A percentile compares a stretch with the other conserved stretches of the same genome.
phyloP scores from a whole-genome alignment of 64 coral and sea anemone species.

The Montipora sp. region DNA sequence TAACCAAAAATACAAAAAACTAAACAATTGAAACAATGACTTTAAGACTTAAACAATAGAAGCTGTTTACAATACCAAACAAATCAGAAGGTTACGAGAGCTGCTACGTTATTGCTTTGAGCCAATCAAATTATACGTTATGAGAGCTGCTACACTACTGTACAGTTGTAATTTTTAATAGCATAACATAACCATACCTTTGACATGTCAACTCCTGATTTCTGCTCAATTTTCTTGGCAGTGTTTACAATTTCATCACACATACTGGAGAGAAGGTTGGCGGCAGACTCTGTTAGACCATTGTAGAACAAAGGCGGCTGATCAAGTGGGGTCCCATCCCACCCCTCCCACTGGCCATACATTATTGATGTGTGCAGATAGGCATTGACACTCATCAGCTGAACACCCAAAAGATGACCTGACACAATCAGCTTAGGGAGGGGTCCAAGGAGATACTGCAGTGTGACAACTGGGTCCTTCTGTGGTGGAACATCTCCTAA shows the following conservation, averaged over 20 bases:
- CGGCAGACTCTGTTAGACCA: constrained; percentile 42
- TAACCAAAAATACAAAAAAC: no score
- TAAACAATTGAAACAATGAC: no score
- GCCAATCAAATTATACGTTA: no score
- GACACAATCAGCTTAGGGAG: constrained; percentile 1
- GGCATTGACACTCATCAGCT: constrained; percentile 60
- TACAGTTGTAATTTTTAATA: no score
- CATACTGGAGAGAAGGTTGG: constrained; percentile 28
- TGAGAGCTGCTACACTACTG: no score
- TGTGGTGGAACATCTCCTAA: constrained; percentile 28
- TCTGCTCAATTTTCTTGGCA: constrained; percentile 47
- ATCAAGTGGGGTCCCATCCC: constrained; percentile 69
- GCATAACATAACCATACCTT: neutral
- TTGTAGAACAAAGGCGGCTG: constrained; percentile 72
- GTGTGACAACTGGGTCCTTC: constrained; percentile 11
- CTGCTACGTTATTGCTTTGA: no score
- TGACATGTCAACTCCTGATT: neutral
- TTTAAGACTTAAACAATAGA: no score
- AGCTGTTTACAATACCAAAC: no score
- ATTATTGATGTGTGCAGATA: constrained; percentile 64
- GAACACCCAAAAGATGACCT: constrained; percentile 56
- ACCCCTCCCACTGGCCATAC: constrained; percentile 56
- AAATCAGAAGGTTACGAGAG: no score
- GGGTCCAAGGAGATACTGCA: constrained; percentile 60
- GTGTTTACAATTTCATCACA: constrained; percentile 43